These are phyloP conservation scores for Morphnarchus princeps DNA, from an alignment of 2,113 vertebrate genomes.

Conservation along the genomic window DNA sequence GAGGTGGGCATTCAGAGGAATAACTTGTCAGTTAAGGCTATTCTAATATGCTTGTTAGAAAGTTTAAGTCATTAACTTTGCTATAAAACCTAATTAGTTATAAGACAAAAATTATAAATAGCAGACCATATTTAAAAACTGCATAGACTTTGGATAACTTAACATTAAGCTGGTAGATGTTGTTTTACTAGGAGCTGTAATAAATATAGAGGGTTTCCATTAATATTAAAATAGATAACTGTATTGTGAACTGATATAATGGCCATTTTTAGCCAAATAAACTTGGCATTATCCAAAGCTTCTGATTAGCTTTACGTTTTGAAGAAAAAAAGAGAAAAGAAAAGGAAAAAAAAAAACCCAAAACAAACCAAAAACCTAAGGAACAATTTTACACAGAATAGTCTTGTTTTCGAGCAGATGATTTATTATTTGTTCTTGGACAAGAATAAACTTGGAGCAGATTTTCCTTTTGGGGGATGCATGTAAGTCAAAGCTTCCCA, in stretches of 20 bases:
- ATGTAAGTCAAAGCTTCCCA: not conserved
- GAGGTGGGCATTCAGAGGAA: not conserved
- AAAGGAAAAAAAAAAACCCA: not conserved
- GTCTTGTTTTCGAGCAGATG: not conserved
- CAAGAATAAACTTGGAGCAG: conserved; percentile 17
- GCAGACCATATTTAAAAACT: not conserved
- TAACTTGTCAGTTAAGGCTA: not conserved
- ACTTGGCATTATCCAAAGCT: not conserved
- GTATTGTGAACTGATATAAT: not conserved
- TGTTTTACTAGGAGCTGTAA: not conserved
- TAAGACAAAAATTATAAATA: not conserved
- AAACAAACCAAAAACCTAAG: not conserved
- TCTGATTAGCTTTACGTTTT: not conserved
- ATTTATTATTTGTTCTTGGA: conserved; percentile 46
- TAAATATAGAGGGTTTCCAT: not conserved
- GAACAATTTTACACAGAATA: not conserved
- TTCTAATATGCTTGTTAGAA: not conserved
- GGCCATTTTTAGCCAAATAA: not conserved
- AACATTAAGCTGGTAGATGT: not conserved
- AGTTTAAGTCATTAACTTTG: not conserved
- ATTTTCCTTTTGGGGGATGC: not conserved
- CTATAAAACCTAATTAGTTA: not conserved
- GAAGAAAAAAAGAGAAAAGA: not conserved
- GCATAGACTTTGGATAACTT: not conserved
- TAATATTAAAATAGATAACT: not conserved